Evolutionary conservation across 2,888 invertebrate species (phyloP).

Genomic region (Oscheius onirici): DNA sequence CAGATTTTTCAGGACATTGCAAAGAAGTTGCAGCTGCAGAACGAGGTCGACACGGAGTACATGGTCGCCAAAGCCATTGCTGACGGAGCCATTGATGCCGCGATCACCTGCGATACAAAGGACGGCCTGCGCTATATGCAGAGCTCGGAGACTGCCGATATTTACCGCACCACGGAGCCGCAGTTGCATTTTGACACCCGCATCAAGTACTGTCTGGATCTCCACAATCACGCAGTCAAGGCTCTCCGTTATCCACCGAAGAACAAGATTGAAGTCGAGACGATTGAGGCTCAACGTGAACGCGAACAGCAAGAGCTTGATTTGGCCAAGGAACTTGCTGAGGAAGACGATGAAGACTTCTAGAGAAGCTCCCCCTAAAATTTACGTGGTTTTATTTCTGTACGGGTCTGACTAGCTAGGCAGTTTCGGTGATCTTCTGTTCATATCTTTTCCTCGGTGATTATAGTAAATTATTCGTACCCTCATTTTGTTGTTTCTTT

Average conservation of each 20-base stretch:
- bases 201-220: conserved; percentile 85
- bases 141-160: conserved; percentile 93
- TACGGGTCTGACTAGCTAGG: too few relatives aligned
- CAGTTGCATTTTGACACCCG: conserved; percentile 79
- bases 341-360: conserved; percentile 84
- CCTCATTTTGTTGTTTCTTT: too few relatives aligned
- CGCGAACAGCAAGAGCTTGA: conserved; percentile 83
- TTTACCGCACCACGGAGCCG: conserved; percentile 84
- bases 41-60: conserved; percentile 93
- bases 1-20: conserved; percentile 81
- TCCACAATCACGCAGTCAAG: conserved; percentile 96
- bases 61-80: conserved; percentile 83
- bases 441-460: too few relatives aligned
- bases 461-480: too few relatives aligned
- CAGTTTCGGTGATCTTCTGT: too few relatives aligned
- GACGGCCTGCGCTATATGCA: conserved; percentile 81
- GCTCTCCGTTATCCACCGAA: conserved; percentile 99
- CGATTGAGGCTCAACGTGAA: conserved; percentile 67
- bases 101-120: conserved; percentile 89
- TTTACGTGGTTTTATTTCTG: too few relatives aligned
- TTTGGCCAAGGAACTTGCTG: conserved; percentile 99
- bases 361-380: too few relatives aligned
- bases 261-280: conserved; percentile 94
- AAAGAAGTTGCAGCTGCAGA: conserved; percentile 89
- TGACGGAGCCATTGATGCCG: conserved; percentile 98